These are phyloP conservation scores for Pseudochromis fuscus DNA, from an alignment of 2,797 vertebrate genomes.

Conservation along the genomic window DNA sequence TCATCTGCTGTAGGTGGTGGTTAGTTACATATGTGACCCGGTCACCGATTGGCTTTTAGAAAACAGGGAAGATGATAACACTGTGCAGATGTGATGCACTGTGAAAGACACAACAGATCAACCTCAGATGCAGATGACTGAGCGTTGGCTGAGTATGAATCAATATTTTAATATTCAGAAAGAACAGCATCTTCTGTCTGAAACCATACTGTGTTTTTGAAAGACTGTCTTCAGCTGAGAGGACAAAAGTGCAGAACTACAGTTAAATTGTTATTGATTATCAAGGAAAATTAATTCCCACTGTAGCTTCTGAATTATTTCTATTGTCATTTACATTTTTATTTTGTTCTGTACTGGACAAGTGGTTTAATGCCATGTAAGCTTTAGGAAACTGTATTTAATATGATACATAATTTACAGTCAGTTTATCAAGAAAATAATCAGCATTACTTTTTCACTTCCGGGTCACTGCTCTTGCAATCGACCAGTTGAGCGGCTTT, in stretches of 20 bases:
- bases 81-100: too few species aligned
- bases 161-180: neutral
- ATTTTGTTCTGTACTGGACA: too few species aligned
- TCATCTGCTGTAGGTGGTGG: rapidly evolving
- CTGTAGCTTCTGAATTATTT: neutral
- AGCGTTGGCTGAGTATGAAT: neutral
- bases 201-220: neutral
- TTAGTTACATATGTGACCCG: neutral
- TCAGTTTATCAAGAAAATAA: too few species aligned
- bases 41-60: neutral
- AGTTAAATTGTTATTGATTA: neutral
- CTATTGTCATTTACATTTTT: too few species aligned
- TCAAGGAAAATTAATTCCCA: too few species aligned
- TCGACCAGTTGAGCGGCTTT: too few species aligned
- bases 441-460: too few species aligned
- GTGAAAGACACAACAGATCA: neutral
- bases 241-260: neutral
- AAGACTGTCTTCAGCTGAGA: neutral
- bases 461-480: too few species aligned
- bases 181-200: neutral
- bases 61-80: neutral
- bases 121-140: neutral
- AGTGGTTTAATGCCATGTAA: too few species aligned
- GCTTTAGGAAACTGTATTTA: too few species aligned
- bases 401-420: too few species aligned